phyloP scores from a whole-genome alignment of 2,113 vertebrate species.

The Tragelaphus buxtoni region DNA sequence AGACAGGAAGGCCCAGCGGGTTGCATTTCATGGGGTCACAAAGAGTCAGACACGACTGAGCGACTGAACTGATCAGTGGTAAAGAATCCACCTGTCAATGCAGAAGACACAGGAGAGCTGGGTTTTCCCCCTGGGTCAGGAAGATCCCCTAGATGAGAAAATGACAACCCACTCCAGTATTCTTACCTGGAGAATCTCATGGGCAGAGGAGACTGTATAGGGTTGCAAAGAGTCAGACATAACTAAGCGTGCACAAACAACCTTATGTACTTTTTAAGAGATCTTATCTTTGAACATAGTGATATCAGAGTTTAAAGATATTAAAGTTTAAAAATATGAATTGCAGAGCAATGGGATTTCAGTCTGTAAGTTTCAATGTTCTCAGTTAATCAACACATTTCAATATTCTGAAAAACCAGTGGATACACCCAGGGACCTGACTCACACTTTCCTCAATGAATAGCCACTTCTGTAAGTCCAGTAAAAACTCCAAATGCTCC shows the following conservation, averaged over 20 bases:
- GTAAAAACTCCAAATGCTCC: background rate
- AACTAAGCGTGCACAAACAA: background rate
- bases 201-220: background rate
- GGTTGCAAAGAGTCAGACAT: background rate
- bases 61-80: background rate
- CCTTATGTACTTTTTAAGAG: background rate
- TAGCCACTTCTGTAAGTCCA: background rate
- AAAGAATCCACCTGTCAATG: background rate
- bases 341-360: background rate
- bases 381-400: background rate
- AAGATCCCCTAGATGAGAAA: background rate
- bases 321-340: background rate
- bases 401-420: background rate
- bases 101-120: background rate
- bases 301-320: background rate
- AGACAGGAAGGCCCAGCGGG: accelerated
- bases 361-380: background rate
- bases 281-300: background rate
- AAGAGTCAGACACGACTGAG: background rate
- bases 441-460: background rate
- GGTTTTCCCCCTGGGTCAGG: accelerated
- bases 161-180: background rate
- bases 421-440: background rate
- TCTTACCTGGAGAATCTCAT: background rate
- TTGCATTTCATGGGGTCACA: accelerated